A percentile compares a stretch with the other conserved stretches of the same genome.
Evolutionary conservation across 2,113 vertebrate genomes (phyloP).

Genomic region (Gopherus evgoodei): DNA sequence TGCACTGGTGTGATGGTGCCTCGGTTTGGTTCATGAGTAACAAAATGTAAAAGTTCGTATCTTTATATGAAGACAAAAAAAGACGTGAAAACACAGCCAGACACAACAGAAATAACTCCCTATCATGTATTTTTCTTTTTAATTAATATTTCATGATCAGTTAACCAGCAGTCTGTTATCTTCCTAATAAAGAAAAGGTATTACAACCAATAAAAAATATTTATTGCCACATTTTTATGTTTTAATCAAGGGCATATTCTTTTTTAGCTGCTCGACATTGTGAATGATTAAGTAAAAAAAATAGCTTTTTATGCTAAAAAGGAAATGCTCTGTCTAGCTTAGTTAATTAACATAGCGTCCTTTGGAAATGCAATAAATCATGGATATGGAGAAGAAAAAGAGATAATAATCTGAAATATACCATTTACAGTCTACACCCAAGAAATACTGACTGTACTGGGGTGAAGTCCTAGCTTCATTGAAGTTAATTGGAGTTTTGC

Average conservation of each 20-base stretch:
- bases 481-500: neutral
- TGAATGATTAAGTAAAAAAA: slow-evolving; percentile 53
- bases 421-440: neutral
- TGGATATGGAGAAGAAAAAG: slow-evolving; percentile 19
- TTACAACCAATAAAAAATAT: slow-evolving; percentile 80
- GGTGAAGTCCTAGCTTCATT: slow-evolving; percentile 3
- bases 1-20: neutral
- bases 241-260: slow-evolving; percentile 80
- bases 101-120: slow-evolving; percentile 59
- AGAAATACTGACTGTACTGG: neutral
- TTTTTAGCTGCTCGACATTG: slow-evolving; percentile 54
- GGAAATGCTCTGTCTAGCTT: slow-evolving; percentile 12
- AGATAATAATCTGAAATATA: slow-evolving; percentile 23
- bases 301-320: slow-evolving; percentile 51
- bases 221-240: slow-evolving; percentile 79
- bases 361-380: slow-evolving; percentile 61
- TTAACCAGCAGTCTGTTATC: slow-evolving; percentile 78
- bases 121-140: slow-evolving; percentile 76
- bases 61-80: slow-evolving; percentile 22
- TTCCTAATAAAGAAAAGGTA: slow-evolving; percentile 73
- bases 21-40: neutral
- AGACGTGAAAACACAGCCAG: slow-evolving; percentile 23
- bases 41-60: neutral
- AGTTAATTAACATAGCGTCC: slow-evolving; percentile 33
- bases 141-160: slow-evolving; percentile 81